Base-by-base conservation (phyloP, 2,797 vertebrate genomes). In the Xyrichtys novacula region DNA sequence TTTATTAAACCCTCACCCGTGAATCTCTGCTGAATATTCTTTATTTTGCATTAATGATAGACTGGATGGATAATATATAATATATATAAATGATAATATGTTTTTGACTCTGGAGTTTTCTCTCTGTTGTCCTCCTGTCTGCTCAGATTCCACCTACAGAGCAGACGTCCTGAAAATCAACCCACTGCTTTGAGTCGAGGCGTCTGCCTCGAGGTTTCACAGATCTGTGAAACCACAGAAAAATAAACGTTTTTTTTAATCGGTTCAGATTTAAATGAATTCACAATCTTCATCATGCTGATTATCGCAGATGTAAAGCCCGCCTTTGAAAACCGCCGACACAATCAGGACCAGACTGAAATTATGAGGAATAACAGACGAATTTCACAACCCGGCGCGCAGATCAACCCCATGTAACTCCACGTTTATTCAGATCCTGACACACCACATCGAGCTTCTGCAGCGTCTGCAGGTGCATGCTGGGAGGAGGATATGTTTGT, bases 1-100 rank as follows among this genome's bases (percentile, higher is more conserved):
- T 65, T 76, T 78, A 87, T 88, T 88, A 83, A 71, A 76, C 56
- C 49, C 71, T n/a, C 28, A 54, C 76, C 60, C 42, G 14, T 59
- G 43, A 63, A 58, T 66, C 49, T 60, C 54, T 42, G 4, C 50
- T 65, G 64, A 29, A 62, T 46, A 63, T 66, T 68, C 16, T 38
- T 29, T 17, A 29, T 28, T 12, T 46, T 55, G 36, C 16, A 6
- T 32, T 34, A 19, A 0, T 47, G 29, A 63, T 61, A 56, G 20
- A 26, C 28, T 32, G 52, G 3, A 46, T 39, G 17, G 29, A 36
- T n/a, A n/a, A n/a, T n/a, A n/a, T n/a, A n/a, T n/a, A n/a, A n/a
- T n/a, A n/a, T n/a, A n/a, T n/a, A n/a, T n/a, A n/a, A n/a, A n/a
- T n/a, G n/a, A n/a, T n/a, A n/a, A n/a, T n/a, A 34, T 52, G 12